These are phyloP conservation scores for Ceratothoa steindachneri DNA, from an alignment of 2,888 invertebrate genomes.

Conservation along the genomic window DNA sequence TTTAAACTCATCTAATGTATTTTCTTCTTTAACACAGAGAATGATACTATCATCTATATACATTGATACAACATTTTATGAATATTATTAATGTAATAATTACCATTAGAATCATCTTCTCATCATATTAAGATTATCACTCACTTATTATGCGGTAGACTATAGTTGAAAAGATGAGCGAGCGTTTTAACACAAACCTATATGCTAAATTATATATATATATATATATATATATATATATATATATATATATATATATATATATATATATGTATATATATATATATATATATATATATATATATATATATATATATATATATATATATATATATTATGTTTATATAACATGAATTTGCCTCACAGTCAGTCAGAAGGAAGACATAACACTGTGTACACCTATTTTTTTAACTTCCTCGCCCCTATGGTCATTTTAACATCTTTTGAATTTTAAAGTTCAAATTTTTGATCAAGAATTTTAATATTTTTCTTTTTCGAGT, in stretches of 20 bases:
- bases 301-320: background rate
- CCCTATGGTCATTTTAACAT: background rate
- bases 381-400: background rate
- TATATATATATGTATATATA: conserved; percentile 14
- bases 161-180: background rate
- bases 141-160: background rate
- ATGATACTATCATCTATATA: background rate
- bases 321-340: background rate
- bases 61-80: conserved; percentile 10
- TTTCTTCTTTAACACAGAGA: background rate
- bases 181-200: background rate
- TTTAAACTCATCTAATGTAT: background rate
- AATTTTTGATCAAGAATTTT: background rate
- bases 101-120: background rate
- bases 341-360: background rate
- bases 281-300: conserved; percentile 21
- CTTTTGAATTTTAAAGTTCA: background rate
- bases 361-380: conserved; percentile 10
- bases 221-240: conserved; percentile 14
- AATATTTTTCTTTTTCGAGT: too few relatives aligned
- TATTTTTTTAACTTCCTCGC: background rate
- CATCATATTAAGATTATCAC: background rate
- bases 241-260: conserved; percentile 16
- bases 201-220: background rate
- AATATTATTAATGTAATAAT: conserved; percentile 6